phyloP scores from a whole-genome alignment of 2,113 vertebrate species.

The Aegithalos caudatus region DNA sequence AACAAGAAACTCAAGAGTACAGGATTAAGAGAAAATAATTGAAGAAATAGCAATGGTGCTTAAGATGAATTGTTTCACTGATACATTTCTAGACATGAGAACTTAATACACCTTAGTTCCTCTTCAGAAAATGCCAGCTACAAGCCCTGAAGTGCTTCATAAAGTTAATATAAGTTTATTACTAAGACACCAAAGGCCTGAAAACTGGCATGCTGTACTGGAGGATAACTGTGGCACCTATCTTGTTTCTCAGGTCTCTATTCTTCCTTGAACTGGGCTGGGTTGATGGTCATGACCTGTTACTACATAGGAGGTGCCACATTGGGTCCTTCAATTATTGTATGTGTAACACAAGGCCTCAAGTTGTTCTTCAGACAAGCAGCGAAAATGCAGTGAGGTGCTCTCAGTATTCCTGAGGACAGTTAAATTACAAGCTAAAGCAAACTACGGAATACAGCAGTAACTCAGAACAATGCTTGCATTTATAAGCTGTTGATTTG shows the following conservation, averaged over 20 bases:
- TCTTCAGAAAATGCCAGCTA: background rate
- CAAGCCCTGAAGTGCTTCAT: background rate
- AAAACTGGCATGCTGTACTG: background rate
- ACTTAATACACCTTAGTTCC: background rate
- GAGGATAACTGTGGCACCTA: fast-evolving
- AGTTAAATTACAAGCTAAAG: background rate
- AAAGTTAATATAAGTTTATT: background rate
- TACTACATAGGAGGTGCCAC: background rate
- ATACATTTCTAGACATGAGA: background rate
- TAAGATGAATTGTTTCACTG: background rate
- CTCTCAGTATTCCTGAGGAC: background rate
- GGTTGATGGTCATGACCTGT: background rate
- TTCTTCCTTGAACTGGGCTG: background rate
- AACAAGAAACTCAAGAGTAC: background rate
- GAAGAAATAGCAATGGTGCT: background rate
- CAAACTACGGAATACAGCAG: background rate
- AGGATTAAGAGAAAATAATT: background rate
- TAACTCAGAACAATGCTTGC: background rate
- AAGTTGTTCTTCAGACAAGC: background rate
- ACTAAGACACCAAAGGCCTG: background rate
- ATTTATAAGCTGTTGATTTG: conserved; percentile 7
- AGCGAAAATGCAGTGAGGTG: background rate
- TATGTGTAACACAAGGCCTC: background rate
- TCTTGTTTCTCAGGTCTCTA: background rate
- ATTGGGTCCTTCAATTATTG: fast-evolving